These are phyloP conservation scores for Oasisia sp. DNA, from an alignment of 2,888 invertebrate species.

Conservation along the genomic window DNA sequence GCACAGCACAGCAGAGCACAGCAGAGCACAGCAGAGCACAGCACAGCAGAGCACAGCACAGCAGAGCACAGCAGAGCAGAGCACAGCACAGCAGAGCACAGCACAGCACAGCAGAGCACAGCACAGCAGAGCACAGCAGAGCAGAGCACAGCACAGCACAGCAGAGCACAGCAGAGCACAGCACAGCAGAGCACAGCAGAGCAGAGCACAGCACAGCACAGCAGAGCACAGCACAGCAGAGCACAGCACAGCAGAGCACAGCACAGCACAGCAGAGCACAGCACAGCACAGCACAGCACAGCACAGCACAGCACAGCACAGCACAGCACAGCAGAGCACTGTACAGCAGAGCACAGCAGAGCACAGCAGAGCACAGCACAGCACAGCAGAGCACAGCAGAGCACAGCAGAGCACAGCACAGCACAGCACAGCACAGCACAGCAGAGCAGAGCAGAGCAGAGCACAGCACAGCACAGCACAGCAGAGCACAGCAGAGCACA, in stretches of 20 bases:
- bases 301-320: no score
- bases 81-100: constrained; percentile 20
- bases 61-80: constrained; percentile 28
- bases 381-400: constrained; percentile 29
- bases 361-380: not conserved
- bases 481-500: constrained; percentile 27
- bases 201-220: constrained; percentile 21
- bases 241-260: no score
- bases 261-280: no score
- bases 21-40: constrained; percentile 27
- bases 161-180: constrained; percentile 31
- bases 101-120: constrained; percentile 27
- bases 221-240: no score
- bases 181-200: constrained; percentile 21
- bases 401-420: constrained; percentile 30
- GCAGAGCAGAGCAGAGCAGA: not conserved
- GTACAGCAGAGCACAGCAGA: constrained; percentile 13
- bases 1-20: constrained; percentile 31
- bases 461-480: constrained; percentile 31
- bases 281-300: no score
- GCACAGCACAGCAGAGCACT: constrained; percentile 13
- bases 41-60: constrained; percentile 28
- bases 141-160: constrained; percentile 28
- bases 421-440: constrained; percentile 31
- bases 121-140: constrained; percentile 25